Evolutionary conservation across 2,113 vertebrate genomes (phyloP).

Genomic region (Pollimyrus isidori): DNA sequence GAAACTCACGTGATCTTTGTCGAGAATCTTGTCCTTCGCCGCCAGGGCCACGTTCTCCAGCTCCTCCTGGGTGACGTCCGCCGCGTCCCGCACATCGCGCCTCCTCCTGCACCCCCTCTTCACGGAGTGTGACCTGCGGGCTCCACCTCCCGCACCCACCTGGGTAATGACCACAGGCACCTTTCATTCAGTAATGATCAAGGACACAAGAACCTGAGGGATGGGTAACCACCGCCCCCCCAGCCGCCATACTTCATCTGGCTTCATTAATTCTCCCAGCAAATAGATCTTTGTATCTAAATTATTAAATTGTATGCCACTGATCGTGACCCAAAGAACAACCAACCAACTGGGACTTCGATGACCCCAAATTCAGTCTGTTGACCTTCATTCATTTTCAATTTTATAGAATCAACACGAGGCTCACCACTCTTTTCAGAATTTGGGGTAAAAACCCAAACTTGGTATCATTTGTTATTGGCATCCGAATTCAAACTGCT

Average conservation of each 20-base stretch:
- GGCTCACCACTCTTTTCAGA: neutral
- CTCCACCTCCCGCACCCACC: constrained; percentile 40
- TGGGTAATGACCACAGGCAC: constrained; percentile 26
- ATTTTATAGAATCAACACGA: neutral
- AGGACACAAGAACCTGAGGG: neutral
- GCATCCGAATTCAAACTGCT: neutral
- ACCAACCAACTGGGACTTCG: neutral
- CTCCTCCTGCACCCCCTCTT: constrained; percentile 48
- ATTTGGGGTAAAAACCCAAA: neutral
- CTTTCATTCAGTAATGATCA: neutral
- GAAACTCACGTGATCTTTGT: constrained; percentile 77
- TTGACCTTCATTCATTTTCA: neutral
- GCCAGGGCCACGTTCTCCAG: constrained; percentile 80
- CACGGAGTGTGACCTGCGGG: neutral
- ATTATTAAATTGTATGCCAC: neutral
- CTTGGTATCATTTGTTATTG: neutral
- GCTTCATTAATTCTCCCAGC: neutral
- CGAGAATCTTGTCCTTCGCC: constrained; percentile 86
- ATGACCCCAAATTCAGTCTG: neutral
- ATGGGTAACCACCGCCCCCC: neutral
- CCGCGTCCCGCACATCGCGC: constrained; percentile 60
- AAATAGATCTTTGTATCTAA: neutral
- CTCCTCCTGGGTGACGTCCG: constrained; percentile 85
- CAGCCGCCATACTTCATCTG: neutral
- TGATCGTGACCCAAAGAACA: neutral